phyloP scores from a whole-genome alignment of 2,888 invertebrate species.

The Ormyrus pomaceus region DNA sequence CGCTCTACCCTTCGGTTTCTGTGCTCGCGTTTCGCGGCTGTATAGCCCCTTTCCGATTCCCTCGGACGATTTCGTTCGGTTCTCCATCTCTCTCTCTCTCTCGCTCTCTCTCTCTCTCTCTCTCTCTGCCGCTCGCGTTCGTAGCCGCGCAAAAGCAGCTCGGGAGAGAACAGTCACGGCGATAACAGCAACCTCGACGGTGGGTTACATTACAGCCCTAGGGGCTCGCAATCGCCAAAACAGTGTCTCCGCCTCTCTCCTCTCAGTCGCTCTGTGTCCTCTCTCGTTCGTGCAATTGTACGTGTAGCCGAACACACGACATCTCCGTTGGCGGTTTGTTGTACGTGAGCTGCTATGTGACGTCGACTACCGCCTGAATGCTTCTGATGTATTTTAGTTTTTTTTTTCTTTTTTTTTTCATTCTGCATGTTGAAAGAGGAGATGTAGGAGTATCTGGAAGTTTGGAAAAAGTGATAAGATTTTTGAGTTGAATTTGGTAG shows the following conservation, averaged over 20 bases:
- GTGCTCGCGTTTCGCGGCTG: constrained; percentile 47
- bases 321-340: no score
- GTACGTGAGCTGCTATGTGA: no score
- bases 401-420: no score
- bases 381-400: no score
- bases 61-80: neutral
- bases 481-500: no score
- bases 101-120: constrained; percentile 13
- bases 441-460: no score
- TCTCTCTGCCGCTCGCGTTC: constrained; percentile 22
- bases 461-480: no score
- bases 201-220: constrained; percentile 30
- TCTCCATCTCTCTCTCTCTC: constrained; percentile 26
- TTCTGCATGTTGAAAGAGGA: no score
- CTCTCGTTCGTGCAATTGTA: no score
- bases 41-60: neutral
- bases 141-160: constrained; percentile 19
- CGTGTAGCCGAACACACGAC: no score
- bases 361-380: no score
- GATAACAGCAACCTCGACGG: constrained; percentile 52
- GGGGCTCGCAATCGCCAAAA: constrained; percentile 20
- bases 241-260: neutral
- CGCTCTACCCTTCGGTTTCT: constrained; percentile 10
- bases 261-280: neutral
- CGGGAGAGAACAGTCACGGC: constrained; percentile 11